A percentile compares a stretch with the other conserved stretches of the same genome.
phyloP scores from a whole-genome alignment of 2,888 invertebrate genomes.

The Cryptophagus acutangulus region DNA sequence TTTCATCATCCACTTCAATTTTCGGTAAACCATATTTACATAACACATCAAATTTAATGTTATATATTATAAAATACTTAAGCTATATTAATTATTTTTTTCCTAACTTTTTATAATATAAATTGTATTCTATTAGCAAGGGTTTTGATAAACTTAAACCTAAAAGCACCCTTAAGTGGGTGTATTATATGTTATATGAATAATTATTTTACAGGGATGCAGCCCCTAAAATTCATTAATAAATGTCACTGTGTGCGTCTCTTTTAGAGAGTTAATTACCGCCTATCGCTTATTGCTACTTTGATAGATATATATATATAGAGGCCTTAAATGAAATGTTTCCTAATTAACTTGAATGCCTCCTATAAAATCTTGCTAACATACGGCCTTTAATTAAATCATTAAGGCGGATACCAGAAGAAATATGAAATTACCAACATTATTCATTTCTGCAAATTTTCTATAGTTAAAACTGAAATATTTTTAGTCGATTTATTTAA shows the following conservation, averaged over 20 bases:
- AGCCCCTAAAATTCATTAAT: conserved; percentile 22
- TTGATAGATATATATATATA: no score
- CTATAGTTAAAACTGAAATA: neutral
- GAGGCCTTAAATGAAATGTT: conserved; percentile 25
- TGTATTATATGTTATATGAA: neutral
- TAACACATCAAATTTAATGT: no score
- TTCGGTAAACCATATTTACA: neutral
- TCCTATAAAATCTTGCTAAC: conserved; percentile 24
- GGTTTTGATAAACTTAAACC: neutral
- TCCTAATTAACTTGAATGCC: conserved; percentile 27
- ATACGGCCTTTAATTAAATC: conserved; percentile 26
- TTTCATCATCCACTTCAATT: neutral
- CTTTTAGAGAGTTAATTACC: conserved; percentile 29
- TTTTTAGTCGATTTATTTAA: no score
- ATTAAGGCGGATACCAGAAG: conserved; percentile 22
- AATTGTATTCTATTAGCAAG: no score
- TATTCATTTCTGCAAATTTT: neutral
- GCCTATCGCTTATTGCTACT: conserved; percentile 28
- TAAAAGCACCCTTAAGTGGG: neutral
- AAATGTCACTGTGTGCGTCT: conserved; percentile 26
- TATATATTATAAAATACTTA: no score
- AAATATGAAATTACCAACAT: neutral
- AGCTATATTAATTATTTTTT: neutral
- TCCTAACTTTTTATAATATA: no score
- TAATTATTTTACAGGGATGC: no score